Evolutionary conservation across 2,113 vertebrate genomes (phyloP).

Genomic region (Mus spicilegus): DNA sequence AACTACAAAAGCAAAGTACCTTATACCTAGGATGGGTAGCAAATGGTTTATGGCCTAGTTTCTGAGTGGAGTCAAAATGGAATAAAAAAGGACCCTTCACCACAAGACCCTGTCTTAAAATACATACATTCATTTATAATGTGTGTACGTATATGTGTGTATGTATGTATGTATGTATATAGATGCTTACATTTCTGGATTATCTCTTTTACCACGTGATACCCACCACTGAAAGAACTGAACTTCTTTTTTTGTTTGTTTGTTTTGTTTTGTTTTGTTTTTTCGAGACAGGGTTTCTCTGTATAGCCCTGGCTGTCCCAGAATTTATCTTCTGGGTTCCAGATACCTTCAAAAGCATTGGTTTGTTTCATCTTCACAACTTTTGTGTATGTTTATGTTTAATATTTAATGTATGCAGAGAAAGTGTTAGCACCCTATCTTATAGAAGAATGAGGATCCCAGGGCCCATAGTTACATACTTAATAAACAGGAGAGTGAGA

Average conservation of each 20-base stretch:
- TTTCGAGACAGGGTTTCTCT: too few species aligned
- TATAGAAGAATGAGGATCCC: neutral
- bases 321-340: neutral
- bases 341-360: neutral
- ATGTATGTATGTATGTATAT: neutral
- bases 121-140: neutral
- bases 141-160: neutral
- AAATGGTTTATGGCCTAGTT: too few species aligned
- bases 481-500: neutral
- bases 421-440: neutral
- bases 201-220: neutral
- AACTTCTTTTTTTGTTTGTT: neutral
- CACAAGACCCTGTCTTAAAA: neutral
- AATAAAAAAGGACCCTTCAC: too few species aligned
- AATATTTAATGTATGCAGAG: neutral
- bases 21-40: too few species aligned
- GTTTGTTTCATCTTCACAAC: conserved; percentile 27
- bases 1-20: too few species aligned
- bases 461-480: neutral
- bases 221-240: neutral
- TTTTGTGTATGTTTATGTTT: too few species aligned
- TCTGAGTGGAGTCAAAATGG: too few species aligned
- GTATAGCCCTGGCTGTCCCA: too few species aligned
- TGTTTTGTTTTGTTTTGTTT: too few species aligned
- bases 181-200: neutral